phyloP scores from a whole-genome alignment of 64 coral and sea anemone species.

The Montipora capricornis region DNA sequence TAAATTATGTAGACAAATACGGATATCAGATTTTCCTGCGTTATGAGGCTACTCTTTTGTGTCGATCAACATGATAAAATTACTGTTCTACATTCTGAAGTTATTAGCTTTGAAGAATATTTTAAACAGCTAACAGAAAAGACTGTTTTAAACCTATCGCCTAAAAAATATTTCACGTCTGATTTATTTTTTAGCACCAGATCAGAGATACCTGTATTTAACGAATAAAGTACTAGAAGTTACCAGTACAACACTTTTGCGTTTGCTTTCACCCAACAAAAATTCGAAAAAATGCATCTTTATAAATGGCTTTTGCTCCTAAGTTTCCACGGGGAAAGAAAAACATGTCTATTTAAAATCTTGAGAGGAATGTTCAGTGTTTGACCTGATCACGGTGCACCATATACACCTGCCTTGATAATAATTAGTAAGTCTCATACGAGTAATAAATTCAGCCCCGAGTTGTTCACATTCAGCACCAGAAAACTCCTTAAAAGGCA shows the following conservation, averaged over 20 bases:
- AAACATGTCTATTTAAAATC: neutral
- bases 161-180: slow-evolving; percentile 16
- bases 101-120: slow-evolving; percentile 29
- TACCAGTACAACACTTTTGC: neutral
- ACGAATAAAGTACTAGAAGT: slow-evolving; percentile 20
- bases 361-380: neutral
- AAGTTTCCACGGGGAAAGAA: neutral
- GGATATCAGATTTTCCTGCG: slow-evolving; percentile 43
- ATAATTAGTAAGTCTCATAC: slow-evolving; percentile 27
- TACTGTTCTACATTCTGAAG: slow-evolving; percentile 24
- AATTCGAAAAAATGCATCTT: neutral
- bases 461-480: slow-evolving; percentile 37
- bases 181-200: slow-evolving; percentile 19
- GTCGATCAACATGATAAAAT: slow-evolving; percentile 40
- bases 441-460: neutral
- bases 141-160: neutral
- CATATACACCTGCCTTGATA: neutral
- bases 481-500: slow-evolving; percentile 56
- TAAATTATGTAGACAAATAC: slow-evolving; percentile 11
- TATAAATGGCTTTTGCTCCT: no score
- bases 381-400: neutral
- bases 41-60: slow-evolving; percentile 33
- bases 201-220: slow-evolving; percentile 20
- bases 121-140: neutral
- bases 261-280: neutral